Conservation (phyloP, 1,140 invertebrate species). For the Akabosia matsudoensis region DNA sequence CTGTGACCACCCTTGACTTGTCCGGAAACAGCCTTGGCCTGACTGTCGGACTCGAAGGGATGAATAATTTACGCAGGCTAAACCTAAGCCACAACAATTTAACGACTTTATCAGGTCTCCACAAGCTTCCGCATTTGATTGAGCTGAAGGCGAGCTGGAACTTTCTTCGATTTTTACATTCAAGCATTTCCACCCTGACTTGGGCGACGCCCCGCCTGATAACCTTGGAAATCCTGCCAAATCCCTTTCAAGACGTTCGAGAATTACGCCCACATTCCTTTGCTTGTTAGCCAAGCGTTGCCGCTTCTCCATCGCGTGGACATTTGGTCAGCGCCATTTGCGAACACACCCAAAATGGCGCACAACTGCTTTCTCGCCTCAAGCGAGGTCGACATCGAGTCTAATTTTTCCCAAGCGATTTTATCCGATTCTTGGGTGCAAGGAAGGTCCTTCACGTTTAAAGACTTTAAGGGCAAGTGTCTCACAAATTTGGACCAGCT, state of each 20-base stretch:
- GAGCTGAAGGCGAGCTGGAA: constrained; percentile 41
- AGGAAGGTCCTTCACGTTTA: neutral
- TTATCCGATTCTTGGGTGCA: constrained; percentile 18
- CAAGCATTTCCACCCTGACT: constrained; percentile 28
- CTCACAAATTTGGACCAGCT: constrained; percentile 28
- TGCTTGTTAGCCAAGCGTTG: constrained; percentile 28
- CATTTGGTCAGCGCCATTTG: constrained; percentile 35
- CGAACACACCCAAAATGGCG: neutral
- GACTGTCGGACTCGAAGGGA: constrained; percentile 32
- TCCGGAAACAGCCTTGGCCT: constrained; percentile 29
- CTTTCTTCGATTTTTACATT: constrained; percentile 34
- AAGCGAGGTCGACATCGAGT: neutral
- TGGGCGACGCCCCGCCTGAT: constrained; percentile 23
- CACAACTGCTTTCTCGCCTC: neutral
- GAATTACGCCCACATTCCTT: constrained; percentile 39
- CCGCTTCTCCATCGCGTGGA: constrained; percentile 33
- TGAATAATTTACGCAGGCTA: constrained; percentile 31
- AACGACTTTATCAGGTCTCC: constrained; percentile 36
- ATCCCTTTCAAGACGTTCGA: constrained; percentile 44
- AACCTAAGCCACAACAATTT: constrained; percentile 43
- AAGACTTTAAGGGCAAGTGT: constrained; percentile 26
- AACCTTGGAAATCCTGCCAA: constrained; percentile 39
- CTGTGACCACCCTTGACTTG: constrained; percentile 25
- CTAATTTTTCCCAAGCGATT: constrained; percentile 23
- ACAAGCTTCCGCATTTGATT: constrained; percentile 35